Evolutionary conservation across 2,797 vertebrate genomes (phyloP).

Genomic region (Oryzias sinensis): DNA sequence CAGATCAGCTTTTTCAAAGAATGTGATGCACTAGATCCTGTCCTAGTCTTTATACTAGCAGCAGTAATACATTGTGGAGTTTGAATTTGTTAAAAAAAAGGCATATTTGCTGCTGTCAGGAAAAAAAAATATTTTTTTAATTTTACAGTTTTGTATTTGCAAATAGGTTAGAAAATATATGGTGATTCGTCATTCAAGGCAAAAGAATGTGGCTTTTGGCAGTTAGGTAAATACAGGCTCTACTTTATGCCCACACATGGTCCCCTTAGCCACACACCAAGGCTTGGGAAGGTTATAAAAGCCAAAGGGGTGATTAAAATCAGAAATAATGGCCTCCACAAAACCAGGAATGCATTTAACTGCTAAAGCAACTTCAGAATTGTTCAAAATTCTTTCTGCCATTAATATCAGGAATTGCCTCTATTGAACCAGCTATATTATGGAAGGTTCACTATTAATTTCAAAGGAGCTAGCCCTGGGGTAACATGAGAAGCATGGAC

Average conservation of each 20-base stretch:
- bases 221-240: slow-evolving; percentile 26
- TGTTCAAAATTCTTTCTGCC: slow-evolving; percentile 56
- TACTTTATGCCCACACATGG: slow-evolving; percentile 75
- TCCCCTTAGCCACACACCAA: slow-evolving; percentile 73
- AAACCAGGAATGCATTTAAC: slow-evolving; percentile 82
- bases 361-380: slow-evolving; percentile 62
- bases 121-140: background rate
- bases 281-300: slow-evolving; percentile 79
- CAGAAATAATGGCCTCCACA: slow-evolving; percentile 82
- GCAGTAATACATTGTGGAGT: background rate
- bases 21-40: background rate
- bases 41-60: background rate
- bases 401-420: slow-evolving; percentile 68
- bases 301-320: slow-evolving; percentile 79
- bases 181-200: background rate
- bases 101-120: too few species aligned
- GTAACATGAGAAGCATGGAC: slow-evolving; percentile 45
- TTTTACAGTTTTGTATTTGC: slow-evolving; percentile 1
- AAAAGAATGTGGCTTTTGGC: slow-evolving; percentile 14
- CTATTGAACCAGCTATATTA: slow-evolving; percentile 39
- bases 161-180: slow-evolving; percentile 1
- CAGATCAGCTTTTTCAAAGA: background rate
- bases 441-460: slow-evolving; percentile 23
- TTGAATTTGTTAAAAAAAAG: background rate
- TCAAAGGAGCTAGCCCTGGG: slow-evolving; percentile 43